Evolutionary conservation across 2,888 invertebrate genomes (phyloP).

Genomic region (Acanthosepion esculentum): DNA sequence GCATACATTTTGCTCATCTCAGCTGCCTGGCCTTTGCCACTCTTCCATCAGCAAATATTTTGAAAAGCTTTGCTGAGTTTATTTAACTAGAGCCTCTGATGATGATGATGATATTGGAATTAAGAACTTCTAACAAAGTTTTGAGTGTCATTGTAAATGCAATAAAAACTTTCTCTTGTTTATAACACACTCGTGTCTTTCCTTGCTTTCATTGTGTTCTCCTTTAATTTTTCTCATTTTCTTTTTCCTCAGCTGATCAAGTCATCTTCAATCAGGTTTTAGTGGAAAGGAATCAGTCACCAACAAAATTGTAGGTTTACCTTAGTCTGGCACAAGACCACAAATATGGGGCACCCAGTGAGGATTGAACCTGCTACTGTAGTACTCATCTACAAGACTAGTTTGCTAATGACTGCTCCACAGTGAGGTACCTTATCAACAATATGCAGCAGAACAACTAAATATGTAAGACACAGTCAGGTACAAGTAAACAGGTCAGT

Average conservation of each 20-base stretch:
- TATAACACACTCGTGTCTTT: conserved; percentile 1
- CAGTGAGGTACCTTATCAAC: too few relatives aligned
- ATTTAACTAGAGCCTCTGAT: neutral
- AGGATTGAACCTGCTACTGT: too few relatives aligned
- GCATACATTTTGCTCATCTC: neutral
- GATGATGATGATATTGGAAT: neutral
- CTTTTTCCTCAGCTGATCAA: neutral
- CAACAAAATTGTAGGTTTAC: too few relatives aligned
- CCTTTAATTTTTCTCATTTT: neutral
- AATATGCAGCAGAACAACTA: neutral
- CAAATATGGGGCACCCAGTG: too few relatives aligned
- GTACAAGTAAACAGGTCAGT: too few relatives aligned
- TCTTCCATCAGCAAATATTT: conserved; percentile 24
- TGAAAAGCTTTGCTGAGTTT: conserved; percentile 40
- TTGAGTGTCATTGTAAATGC: conserved; percentile 45
- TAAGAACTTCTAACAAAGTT: conserved; percentile 37
- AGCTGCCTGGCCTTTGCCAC: neutral
- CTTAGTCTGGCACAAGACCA: too few relatives aligned
- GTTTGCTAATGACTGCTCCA: too few relatives aligned
- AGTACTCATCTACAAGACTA: too few relatives aligned
- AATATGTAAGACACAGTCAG: too few relatives aligned
- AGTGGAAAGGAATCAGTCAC: too few relatives aligned
- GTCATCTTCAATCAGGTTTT: too few relatives aligned
- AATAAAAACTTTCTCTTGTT: conserved; percentile 47
- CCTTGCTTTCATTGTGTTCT: neutral